These are phyloP conservation scores for Onychorhynchus coronatus DNA, from an alignment of 2,113 vertebrate species.

Conservation along the genomic window DNA sequence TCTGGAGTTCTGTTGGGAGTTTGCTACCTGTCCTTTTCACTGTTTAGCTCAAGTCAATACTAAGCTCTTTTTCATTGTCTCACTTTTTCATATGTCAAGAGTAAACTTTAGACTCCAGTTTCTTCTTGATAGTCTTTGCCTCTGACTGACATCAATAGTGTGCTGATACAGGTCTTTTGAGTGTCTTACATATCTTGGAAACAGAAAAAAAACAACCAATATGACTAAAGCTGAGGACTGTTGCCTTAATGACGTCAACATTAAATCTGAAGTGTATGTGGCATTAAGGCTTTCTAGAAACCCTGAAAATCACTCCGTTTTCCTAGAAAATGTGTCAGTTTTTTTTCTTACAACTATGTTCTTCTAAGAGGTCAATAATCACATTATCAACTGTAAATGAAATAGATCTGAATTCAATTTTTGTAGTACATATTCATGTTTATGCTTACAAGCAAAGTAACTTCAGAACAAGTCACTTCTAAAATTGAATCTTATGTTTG, in stretches of 20 bases:
- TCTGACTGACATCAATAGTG: background rate
- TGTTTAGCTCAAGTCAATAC: background rate
- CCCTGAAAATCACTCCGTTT: background rate
- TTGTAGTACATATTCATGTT: background rate
- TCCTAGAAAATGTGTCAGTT: background rate
- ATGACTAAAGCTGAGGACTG: background rate
- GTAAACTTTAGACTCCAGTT: background rate
- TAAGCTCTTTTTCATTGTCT: background rate
- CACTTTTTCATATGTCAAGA: background rate
- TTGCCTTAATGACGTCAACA: background rate
- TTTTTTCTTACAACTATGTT: background rate
- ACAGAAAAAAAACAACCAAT: background rate
- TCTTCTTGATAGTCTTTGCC: background rate
- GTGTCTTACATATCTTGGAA: background rate
- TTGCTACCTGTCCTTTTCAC: background rate
- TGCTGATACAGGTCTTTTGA: background rate
- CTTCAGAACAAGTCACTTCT: background rate
- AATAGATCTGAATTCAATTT: background rate
- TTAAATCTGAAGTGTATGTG: background rate
- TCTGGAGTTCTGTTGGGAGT: background rate
- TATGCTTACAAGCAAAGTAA: background rate
- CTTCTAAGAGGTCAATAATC: background rate
- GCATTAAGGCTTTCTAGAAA: background rate
- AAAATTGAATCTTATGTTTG: background rate
- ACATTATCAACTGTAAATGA: background rate